Conservation (phyloP, 2,888 invertebrate species). For the Choristoneura rosaceana region DNA sequence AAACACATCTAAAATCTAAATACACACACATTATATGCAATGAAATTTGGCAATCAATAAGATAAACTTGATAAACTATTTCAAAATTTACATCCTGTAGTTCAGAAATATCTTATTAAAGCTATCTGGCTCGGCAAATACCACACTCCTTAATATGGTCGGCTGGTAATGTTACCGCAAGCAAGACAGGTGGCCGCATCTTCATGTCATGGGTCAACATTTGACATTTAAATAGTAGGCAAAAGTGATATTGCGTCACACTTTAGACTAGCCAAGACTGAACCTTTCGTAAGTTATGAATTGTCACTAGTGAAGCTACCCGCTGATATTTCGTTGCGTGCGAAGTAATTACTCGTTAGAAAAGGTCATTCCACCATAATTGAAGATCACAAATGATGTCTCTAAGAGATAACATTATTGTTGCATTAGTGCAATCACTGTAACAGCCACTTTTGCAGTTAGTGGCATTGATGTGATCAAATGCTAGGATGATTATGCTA, state of each 20-base stretch:
- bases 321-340: slow-evolving; percentile 68
- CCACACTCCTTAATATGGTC: slow-evolving; percentile 36
- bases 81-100: slow-evolving; percentile 27
- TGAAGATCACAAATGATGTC: slow-evolving; percentile 60
- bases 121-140: slow-evolving; percentile 26
- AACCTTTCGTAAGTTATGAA: slow-evolving; percentile 64
- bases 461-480: slow-evolving; percentile 41
- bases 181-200: slow-evolving; percentile 66
- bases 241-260: slow-evolving; percentile 69
- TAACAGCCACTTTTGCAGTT: slow-evolving; percentile 35
- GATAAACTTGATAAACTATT: slow-evolving; percentile 27
- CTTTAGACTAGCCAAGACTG: slow-evolving; percentile 46
- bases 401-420: slow-evolving; percentile 47
- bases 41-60: slow-evolving; percentile 28
- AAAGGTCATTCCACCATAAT: slow-evolving; percentile 67
- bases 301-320: slow-evolving; percentile 62
- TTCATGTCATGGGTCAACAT: slow-evolving; percentile 76
- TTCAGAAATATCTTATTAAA: slow-evolving; percentile 27
- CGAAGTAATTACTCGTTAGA: slow-evolving; percentile 63
- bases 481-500: slow-evolving; percentile 26
- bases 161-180: slow-evolving; percentile 45
- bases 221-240: slow-evolving; percentile 74
- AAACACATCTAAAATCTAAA: slow-evolving; percentile 23
- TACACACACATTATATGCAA: background rate
- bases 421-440: slow-evolving; percentile 51